These are phyloP conservation scores for Alligator mississippiensis DNA, from an alignment of 2,113 vertebrate genomes.

Conservation along the genomic window DNA sequence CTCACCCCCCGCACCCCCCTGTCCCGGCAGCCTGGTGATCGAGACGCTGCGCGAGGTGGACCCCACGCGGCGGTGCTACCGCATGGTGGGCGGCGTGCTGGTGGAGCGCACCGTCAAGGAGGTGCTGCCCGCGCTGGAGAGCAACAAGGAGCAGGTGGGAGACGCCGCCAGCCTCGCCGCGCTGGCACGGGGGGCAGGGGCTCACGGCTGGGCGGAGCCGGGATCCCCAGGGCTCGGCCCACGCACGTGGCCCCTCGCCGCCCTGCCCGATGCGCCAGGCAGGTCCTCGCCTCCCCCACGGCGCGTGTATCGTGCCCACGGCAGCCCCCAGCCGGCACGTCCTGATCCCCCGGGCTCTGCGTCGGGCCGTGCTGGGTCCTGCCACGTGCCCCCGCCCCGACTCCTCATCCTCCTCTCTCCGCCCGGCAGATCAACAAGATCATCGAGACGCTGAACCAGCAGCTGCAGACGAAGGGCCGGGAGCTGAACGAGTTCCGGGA, in stretches of 20 bases:
- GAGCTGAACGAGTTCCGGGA: conserved; percentile 94
- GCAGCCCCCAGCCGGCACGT: background rate
- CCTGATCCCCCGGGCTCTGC: background rate
- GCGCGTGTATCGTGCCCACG: background rate
- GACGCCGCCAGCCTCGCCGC: background rate
- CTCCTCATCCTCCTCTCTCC: background rate
- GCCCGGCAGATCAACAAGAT: conserved; percentile 83
- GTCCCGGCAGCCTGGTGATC: conserved; percentile 87
- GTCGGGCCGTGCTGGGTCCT: background rate
- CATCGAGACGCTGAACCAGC: conserved; percentile 84
- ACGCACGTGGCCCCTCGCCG: too few relatives aligned
- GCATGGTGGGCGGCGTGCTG: conserved; percentile 91
- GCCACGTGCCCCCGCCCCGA: background rate
- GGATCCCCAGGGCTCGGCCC: too few relatives aligned
- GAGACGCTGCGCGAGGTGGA: conserved; percentile 93
- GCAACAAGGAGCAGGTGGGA: conserved; percentile 91
- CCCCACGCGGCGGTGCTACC: conserved; percentile 88
- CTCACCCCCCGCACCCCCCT: background rate
- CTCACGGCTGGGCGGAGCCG: rapidly evolving
- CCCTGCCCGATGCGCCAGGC: background rate
- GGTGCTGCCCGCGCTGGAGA: conserved; percentile 91
- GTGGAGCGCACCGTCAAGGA: conserved; percentile 94
- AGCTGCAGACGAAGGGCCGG: conserved; percentile 90
- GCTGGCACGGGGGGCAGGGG: too few relatives aligned
- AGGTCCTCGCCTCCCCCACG: background rate